Conservation (phyloP, 2,888 invertebrate genomes). For the Agrochola circellaris region DNA sequence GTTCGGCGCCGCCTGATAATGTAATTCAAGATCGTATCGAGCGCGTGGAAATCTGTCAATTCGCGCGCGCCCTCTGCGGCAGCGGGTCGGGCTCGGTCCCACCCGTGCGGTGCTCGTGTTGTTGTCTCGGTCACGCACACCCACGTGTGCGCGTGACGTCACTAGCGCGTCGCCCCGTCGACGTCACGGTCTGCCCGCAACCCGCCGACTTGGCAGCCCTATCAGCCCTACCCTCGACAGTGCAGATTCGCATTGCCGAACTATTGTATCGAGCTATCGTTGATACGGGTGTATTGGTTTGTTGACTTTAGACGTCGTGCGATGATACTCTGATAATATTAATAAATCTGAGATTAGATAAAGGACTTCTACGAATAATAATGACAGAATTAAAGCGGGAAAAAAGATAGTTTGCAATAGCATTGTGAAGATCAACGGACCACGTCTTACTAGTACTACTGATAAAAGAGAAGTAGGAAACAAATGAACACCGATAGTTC, state of each 20-base stretch:
- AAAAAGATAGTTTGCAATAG: constrained; percentile 15
- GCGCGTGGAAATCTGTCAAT: constrained; percentile 86
- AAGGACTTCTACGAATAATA: constrained; percentile 27
- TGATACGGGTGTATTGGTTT: constrained; percentile 35
- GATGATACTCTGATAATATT: constrained; percentile 23
- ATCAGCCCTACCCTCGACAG: constrained; percentile 62
- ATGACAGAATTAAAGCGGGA: constrained; percentile 16
- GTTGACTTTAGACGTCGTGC: constrained; percentile 36
- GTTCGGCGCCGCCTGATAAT: constrained; percentile 78
- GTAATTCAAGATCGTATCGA: constrained; percentile 87
- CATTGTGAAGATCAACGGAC: constrained; percentile 6
- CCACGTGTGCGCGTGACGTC: constrained; percentile 89
- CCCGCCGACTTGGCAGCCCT: constrained; percentile 65
- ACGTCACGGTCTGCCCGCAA: constrained; percentile 82
- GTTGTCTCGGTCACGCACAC: constrained; percentile 81
- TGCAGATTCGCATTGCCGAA: constrained; percentile 26
- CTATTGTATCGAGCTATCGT: constrained; percentile 25
- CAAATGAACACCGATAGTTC: constrained; percentile 5
- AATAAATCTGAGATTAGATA: constrained; percentile 39
- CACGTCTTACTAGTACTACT: background rate
- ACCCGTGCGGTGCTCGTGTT: constrained; percentile 68
- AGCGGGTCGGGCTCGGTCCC: constrained; percentile 69
- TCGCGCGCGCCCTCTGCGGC: constrained; percentile 82
- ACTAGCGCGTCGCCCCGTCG: constrained; percentile 77
- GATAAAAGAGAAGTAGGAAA: background rate